Percentiles rank a stretch among this genome's conserved stretches.
Conservation (phyloP, 37 sponge, comb jelly and placozoan genomes). For the Lycopodina hypogea region DNA sequence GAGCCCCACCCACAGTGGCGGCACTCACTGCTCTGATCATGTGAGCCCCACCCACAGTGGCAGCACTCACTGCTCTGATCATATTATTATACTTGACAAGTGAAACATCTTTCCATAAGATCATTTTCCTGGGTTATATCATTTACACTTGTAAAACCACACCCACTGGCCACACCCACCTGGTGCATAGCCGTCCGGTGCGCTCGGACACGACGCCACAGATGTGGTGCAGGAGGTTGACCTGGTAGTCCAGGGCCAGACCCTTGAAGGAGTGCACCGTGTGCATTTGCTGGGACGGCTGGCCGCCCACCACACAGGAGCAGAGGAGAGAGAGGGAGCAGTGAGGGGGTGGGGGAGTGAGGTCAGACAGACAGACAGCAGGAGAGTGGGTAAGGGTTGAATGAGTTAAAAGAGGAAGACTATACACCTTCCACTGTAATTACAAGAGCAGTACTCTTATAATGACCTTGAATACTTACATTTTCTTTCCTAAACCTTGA, state of each 20-base stretch:
- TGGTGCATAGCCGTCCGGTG: slow-evolving; percentile 69
- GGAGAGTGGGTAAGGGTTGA: neutral
- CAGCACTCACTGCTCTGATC: no score
- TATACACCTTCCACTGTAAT: no score
- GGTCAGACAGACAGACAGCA: neutral
- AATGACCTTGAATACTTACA: no score
- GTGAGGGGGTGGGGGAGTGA: neutral
- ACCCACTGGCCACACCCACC: slow-evolving; percentile 9
- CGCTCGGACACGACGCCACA: slow-evolving; percentile 79
- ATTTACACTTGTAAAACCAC: no score
- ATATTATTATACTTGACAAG: no score
- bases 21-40: no score
- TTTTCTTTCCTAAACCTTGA: no score
- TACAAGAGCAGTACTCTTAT: no score
- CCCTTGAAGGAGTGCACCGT: slow-evolving; percentile 39
- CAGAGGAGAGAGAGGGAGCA: neutral
- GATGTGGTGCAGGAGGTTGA: slow-evolving; percentile 39
- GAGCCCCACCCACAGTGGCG: no score
- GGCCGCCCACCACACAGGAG: neutral
- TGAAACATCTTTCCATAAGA: no score
- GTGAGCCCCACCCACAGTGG: no score
- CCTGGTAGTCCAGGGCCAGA: slow-evolving; percentile 30
- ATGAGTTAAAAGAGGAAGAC: neutral
- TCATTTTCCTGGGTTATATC: no score
- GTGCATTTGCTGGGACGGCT: slow-evolving; percentile 62